A percentile compares a stretch with the other conserved stretches of the same genome.
phyloP scores from a whole-genome alignment of 1,140 invertebrate genomes.

The Vanessa tameamea region DNA sequence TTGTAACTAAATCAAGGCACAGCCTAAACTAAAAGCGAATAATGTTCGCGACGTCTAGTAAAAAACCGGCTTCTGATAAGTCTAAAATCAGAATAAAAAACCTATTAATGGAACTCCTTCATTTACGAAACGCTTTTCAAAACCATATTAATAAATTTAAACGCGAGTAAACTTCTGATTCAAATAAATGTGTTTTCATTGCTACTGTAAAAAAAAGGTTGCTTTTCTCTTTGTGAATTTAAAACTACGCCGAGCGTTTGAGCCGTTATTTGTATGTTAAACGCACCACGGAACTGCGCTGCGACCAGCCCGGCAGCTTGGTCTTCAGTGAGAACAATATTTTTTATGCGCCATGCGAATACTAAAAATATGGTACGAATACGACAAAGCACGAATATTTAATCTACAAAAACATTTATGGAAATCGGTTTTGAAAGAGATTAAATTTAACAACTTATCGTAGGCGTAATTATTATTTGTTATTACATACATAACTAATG shows the following conservation, averaged over 20 bases:
- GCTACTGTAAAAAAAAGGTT: constrained; percentile 20
- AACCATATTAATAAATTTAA: constrained; percentile 1
- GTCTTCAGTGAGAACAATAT: background rate
- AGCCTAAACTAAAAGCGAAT: no score
- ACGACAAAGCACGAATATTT: no score
- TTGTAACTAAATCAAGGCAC: no score
- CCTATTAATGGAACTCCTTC: no score
- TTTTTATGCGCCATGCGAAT: background rate
- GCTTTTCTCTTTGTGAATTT: constrained; percentile 25
- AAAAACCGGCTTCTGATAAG: no score
- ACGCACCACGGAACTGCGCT: constrained; percentile 19
- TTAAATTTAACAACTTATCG: no score
- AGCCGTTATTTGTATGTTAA: constrained; percentile 25
- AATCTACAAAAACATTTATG: no score
- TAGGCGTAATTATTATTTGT: no score
- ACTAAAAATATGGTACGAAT: background rate
- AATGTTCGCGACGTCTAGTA: no score
- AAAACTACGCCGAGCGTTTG: constrained; percentile 23
- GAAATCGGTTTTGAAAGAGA: no score
- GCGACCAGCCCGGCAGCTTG: constrained; percentile 10
- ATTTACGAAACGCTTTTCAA: background rate
- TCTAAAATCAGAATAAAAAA: no score
- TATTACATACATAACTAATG: no score
- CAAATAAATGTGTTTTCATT: constrained; percentile 5
- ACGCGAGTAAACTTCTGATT: constrained; percentile 12